Evolutionary conservation across 2,797 vertebrate genomes (phyloP), one percentile per base, ranked within the genome.

Genomic region (Nasua narica): DNA sequence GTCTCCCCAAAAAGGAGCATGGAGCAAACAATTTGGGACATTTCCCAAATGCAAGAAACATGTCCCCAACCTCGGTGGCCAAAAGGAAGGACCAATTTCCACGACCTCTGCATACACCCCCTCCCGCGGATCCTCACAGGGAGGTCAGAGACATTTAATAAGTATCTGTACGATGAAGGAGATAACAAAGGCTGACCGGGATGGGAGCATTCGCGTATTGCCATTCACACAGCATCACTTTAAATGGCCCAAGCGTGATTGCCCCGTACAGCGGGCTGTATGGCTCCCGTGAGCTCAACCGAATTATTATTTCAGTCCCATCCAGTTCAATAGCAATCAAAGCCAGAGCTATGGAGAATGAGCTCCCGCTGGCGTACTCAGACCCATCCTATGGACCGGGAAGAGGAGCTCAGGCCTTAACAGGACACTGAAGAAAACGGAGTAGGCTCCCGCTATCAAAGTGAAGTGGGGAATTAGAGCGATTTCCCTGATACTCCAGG

Each of bases 401-500:
- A 90, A 85, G 92, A 79, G 65, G 48, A 48, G 76, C 88, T 27
- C n/a, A 19, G 85, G 52, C 43, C 60, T 77, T 67, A 72, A 82
- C 60, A 76, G 91, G 86, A 89, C 56, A 23, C 89, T 46, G 87
- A 90, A 72, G 87, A 54, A 90, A 81, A 60, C 23, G 1, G 72
- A 90, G 76, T 35, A 5, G 79, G 86, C 84, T 62, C 94, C 83
- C 58, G 60, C 46, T 48, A 74, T 87, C 91, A 87, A 91, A 90
- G 76, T 29, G n/a, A 90, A 90, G 81, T 86, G 94, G 86, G 37
- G 78, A 93, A 94, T 97, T 86, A 96, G 81, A 97, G 93, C 94
- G 96, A 96, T 97, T 96, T 97, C 91, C 70, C 93, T 93, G 95
- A 92, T 74, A 96, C 89, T 95, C 89, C 86, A 95, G 87, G 91